Evolutionary conservation across 2,113 vertebrate genomes (phyloP).

Genomic region (Colistium nudipinnis): DNA sequence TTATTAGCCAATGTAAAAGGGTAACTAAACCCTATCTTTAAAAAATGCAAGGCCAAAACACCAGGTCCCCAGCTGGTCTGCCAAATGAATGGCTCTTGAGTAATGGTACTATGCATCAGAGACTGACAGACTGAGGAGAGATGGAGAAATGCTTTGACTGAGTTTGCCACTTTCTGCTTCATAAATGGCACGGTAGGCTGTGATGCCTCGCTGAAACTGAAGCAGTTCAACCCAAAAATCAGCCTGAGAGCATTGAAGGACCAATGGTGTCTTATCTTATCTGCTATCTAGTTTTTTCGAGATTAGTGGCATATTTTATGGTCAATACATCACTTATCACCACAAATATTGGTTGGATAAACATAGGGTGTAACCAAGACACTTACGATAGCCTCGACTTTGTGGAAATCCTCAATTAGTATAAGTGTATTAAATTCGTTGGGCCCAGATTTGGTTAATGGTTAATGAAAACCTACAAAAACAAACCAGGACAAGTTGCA

Average conservation of each 20-base stretch:
- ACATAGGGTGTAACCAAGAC: too few relatives aligned
- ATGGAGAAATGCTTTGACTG: constrained; percentile 22
- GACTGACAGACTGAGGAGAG: constrained; percentile 42
- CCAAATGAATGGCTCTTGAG: constrained; percentile 16
- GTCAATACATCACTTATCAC: too few relatives aligned
- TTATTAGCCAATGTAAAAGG: too few relatives aligned
- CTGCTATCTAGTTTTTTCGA: neutral
- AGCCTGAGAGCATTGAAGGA: neutral
- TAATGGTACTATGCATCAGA: neutral
- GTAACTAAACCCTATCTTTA: too few relatives aligned
- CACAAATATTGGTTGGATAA: too few relatives aligned
- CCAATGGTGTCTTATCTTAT: neutral
- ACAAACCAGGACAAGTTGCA: constrained; percentile 33
- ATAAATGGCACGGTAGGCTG: constrained; percentile 25
- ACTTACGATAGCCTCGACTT: too few relatives aligned
- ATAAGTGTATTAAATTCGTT: too few relatives aligned
- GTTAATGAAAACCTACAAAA: constrained; percentile 44
- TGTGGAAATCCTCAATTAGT: too few relatives aligned
- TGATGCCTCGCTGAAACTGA: neutral
- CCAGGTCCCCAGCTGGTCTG: constrained; percentile 57
- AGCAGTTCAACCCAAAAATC: constrained; percentile 7
- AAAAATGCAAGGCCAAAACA: too few relatives aligned
- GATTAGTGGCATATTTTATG: neutral
- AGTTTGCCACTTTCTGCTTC: constrained; percentile 20
- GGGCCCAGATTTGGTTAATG: too few relatives aligned